These are phyloP conservation scores for Parauchenoglanis punctatus DNA, from an alignment of 2,797 vertebrate species.

Conservation along the genomic window DNA sequence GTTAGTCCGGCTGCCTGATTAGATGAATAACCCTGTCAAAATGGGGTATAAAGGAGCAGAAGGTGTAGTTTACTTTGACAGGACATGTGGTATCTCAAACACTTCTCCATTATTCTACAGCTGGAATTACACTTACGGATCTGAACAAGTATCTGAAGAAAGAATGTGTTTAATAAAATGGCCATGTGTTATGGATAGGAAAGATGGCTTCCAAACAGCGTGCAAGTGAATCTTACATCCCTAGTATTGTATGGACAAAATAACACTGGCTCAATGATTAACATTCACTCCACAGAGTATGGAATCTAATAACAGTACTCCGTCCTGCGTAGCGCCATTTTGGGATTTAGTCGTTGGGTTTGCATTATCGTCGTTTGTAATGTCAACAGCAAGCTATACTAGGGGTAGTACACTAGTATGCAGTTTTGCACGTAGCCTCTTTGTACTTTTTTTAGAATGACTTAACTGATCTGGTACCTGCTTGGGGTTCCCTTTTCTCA, in stretches of 20 bases:
- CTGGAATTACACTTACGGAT: neutral
- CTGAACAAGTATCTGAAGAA: neutral
- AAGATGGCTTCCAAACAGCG: neutral
- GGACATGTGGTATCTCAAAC: neutral
- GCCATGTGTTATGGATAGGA: neutral
- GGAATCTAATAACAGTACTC: neutral
- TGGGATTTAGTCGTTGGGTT: neutral
- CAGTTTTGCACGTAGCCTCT: slow-evolving; percentile 34
- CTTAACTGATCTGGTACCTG: slow-evolving; percentile 42
- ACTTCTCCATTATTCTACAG: too few species aligned
- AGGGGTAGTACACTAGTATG: neutral
- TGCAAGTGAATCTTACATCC: neutral
- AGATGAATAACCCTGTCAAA: neutral
- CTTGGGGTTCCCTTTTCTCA: neutral
- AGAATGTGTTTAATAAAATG: neutral
- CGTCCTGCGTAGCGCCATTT: too few species aligned
- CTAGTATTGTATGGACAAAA: neutral
- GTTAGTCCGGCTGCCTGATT: neutral
- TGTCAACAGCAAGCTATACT: neutral
- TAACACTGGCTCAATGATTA: neutral
- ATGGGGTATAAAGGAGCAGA: neutral
- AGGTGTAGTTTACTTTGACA: neutral
- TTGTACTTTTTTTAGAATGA: slow-evolving; percentile 19
- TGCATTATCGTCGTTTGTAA: neutral
- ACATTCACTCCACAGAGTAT: neutral